Base-by-base conservation (phyloP, 2,797 vertebrate species). In the Macropodus opercularis region DNA sequence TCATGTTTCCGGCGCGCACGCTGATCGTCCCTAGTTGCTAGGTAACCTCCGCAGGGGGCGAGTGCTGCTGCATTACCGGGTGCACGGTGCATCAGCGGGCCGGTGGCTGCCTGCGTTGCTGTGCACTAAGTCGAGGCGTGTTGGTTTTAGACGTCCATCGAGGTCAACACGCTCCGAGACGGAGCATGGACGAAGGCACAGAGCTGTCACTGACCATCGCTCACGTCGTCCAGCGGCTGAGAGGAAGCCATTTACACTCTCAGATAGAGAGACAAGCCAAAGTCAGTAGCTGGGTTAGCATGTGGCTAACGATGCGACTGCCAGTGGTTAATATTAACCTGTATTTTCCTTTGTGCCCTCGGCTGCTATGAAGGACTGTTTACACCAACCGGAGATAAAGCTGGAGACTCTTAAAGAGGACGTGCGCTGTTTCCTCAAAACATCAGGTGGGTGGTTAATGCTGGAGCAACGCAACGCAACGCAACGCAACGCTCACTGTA, bases 341-440 rank as follows among this genome's bases (percentile, higher is more conserved):
- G 39, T 9, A 1, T 21, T 46, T 5, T 31, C 11, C 3, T 35
- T 17, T 10, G 24, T 26, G 9, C 11, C 9, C 6, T 23, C n/a
- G 1, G 21, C 13, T 69, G 5, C 26, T 18, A 18, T 57, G 7
- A 62, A 99, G 97, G 90, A 95, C 72, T 94, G 95, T 91, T 90
- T 99, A 73, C 94, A 96, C 70, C 95, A 88, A 39, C 95, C 97
- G 8, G 96, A 98, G 38, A 94, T 99, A 56, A 95, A 93, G 72
- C 74, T 97, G 77, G 95, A 96, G 75, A 94, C 94, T 52, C 89
- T 99, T 5, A 98, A 96, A 91, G 96, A 98, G 73, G 97, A 98
- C 72, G 94, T 99, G 31, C 95, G 96, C 66, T 90, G 87, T 80
- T 97, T 94, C 83, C 93, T 99, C 63, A 96, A 92, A 89, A 85